Evolutionary conservation across 92 coral and sea anemone species (phyloP), one percentile per base, ranked within the genome.

Genomic region (Heliopora coerulea): DNA sequence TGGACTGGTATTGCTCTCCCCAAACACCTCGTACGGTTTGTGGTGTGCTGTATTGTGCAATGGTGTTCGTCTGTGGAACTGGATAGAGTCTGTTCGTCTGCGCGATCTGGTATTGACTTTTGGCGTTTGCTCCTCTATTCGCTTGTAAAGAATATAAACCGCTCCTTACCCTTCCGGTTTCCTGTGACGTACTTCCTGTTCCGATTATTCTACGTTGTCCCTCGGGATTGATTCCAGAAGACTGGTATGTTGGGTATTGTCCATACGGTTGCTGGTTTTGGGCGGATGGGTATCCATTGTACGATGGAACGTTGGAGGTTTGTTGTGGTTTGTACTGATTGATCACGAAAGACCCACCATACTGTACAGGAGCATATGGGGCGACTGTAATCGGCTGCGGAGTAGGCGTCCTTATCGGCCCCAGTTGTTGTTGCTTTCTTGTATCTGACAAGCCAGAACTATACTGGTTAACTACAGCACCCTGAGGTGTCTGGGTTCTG

Each of bases 1-100:
- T 42, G 40, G 41, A 13, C 33, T 67, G 74, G 54, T 67, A 67
- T 67, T 67, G 74, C 58, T 59, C 59, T 54, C 18, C 41, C 35
- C 58, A 56, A 29, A n/a, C 20, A 67, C 8, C 41, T 20, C 56
- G 19, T 4, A 30, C 54, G 20, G 40, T 40, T 41, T 65, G 72
- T 31, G 32, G 20, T 21, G 72, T 23, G 28, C 10, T 41, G 46
- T 65, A 41, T 17, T 34, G 49, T 33, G 49, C 44, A 33, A 4
- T 62, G 11, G 64, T 25, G 14, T 29, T 20, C 5, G 64, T 58
- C 41, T 65, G 54, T 41, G 72, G 72, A 8, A 19, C 14, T 9
- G 14, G 6, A 20, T 40, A 13, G 54, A 44, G 48, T 18, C 59
- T 48, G 20, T 67, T 67, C 11, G 24, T 46, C 48, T 28, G 59